Percentiles rank a stretch among this genome's conserved stretches.
Evolutionary conservation across 2,113 vertebrate genomes (phyloP).

Genomic region (Anguilla japonica): DNA sequence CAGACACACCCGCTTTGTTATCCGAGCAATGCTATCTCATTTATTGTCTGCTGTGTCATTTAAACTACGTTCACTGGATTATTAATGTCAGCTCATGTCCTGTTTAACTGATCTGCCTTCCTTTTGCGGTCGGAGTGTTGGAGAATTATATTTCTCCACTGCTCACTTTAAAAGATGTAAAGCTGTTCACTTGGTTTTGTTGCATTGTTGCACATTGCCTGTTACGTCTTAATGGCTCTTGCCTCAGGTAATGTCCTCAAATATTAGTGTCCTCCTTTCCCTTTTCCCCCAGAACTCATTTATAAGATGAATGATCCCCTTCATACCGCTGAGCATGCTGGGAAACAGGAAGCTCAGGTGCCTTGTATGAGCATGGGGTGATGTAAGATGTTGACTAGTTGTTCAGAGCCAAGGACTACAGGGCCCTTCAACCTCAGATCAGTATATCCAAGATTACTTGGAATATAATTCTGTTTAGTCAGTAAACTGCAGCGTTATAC

Average conservation of each 20-base stretch:
- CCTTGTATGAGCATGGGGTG: background rate
- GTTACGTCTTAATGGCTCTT: background rate
- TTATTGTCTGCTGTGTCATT: too few relatives aligned
- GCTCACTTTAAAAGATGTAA: too few relatives aligned
- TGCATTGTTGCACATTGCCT: background rate
- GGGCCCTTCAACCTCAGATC: background rate
- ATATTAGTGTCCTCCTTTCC: background rate
- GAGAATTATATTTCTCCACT: too few relatives aligned
- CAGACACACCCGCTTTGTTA: too few relatives aligned
- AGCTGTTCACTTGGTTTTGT: too few relatives aligned
- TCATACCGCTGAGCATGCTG: background rate
- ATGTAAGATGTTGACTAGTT: background rate
- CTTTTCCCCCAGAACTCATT: background rate
- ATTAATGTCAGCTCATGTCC: too few relatives aligned
- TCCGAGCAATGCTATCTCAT: too few relatives aligned
- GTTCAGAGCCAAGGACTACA: background rate
- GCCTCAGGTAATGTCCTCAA: background rate
- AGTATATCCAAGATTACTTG: background rate
- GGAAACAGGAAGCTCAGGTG: background rate
- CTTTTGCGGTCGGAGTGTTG: too few relatives aligned
- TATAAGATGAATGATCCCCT: background rate
- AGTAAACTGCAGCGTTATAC: background rate
- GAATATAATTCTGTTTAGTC: background rate
- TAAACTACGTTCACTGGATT: too few relatives aligned
- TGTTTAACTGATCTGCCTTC: too few relatives aligned